These are phyloP conservation scores for Strix uralensis DNA, from an alignment of 2,113 vertebrate genomes.

Conservation along the genomic window DNA sequence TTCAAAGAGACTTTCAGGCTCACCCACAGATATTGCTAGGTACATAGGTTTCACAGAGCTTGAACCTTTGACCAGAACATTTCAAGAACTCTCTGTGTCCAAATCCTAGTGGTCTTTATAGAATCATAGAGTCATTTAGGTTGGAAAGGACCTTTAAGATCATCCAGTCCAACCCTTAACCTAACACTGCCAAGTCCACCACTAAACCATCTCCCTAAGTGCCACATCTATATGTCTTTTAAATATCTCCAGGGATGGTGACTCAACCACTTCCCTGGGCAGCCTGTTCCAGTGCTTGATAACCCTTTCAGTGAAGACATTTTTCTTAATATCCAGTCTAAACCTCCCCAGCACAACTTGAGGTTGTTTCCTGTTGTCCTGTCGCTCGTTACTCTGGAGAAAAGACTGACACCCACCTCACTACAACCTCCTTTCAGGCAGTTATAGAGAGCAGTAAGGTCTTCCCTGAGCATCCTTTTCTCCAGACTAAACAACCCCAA, in stretches of 20 bases:
- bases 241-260: not conserved
- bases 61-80: not conserved
- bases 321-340: not conserved
- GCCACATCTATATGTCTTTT: not conserved
- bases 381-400: not conserved
- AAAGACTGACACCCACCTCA: too few species aligned
- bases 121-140: not conserved
- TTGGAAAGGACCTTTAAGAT: not conserved
- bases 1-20: not conserved
- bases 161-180: not conserved
- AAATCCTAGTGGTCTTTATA: not conserved
- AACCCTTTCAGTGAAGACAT: not conserved
- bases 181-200: not conserved
- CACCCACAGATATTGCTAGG: not conserved
- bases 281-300: not conserved
- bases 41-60: not conserved
- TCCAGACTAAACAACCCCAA: not conserved
- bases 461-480: too few species aligned
- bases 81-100: not conserved
- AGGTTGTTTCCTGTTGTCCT: not conserved
- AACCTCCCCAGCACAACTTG: not conserved
- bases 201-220: not conserved
- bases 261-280: not conserved
- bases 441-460: too few species aligned
- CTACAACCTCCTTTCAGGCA: too few species aligned